Conservation (phyloP, 2,113 vertebrate genomes). For the Jaculus jaculus region DNA sequence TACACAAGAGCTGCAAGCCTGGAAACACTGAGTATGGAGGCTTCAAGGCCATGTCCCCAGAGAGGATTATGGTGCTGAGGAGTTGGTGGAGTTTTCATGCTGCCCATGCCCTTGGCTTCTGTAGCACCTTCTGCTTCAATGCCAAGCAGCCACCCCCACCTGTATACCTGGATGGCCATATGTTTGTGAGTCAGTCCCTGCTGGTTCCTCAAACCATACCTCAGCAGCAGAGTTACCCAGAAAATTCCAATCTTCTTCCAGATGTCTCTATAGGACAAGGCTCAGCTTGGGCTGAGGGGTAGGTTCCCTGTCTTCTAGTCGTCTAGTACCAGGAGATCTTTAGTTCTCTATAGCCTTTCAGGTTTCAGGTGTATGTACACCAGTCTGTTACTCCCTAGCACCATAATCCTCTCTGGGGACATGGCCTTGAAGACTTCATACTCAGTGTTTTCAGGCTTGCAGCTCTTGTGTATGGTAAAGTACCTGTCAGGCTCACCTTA, state of each 20-base stretch:
- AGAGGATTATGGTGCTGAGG: constrained; percentile 95
- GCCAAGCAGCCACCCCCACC: constrained; percentile 97
- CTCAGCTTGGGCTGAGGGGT: constrained; percentile 95
- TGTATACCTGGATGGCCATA: constrained; percentile 96
- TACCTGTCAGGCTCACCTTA: constrained; percentile 95
- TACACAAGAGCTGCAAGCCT: constrained; percentile 96
- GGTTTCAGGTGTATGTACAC: constrained; percentile 99
- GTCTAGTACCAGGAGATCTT: constrained; percentile 95
- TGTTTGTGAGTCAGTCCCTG: constrained; percentile 96
- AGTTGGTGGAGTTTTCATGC: constrained; percentile 98
- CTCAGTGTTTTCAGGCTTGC: constrained; percentile 95
- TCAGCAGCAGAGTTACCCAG: constrained; percentile 97
- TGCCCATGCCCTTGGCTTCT: constrained; percentile 97
- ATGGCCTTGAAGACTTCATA: constrained; percentile 95
- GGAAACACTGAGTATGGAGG: constrained; percentile 95
- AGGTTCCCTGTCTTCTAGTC: constrained; percentile 95
- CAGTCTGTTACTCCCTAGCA: constrained; percentile 95
- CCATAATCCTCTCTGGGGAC: constrained; percentile 96
- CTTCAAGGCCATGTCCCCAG: constrained; percentile 94
- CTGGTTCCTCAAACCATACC: constrained; percentile 95
- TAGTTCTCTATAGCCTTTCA: constrained; percentile 96
- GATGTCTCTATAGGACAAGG: constrained; percentile 97
- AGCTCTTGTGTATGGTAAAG: constrained; percentile 97
- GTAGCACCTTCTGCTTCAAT: constrained; percentile 98
- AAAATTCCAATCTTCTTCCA: constrained; percentile 98